phyloP scores from a whole-genome alignment of 2,113 vertebrate species.

The Carassius auratus region DNA sequence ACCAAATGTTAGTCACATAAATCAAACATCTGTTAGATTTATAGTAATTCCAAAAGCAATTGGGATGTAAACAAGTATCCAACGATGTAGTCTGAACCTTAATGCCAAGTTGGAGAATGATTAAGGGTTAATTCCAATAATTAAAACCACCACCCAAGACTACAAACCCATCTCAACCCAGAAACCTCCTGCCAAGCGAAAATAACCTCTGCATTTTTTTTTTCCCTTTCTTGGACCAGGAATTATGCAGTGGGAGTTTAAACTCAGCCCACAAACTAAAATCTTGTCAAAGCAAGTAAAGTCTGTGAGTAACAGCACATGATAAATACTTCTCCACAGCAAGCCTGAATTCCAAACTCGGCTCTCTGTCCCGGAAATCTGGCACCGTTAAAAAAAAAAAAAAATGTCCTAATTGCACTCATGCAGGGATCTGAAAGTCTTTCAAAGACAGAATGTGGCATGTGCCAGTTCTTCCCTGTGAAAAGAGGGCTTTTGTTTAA shows the following conservation, averaged over 20 bases:
- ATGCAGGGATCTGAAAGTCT: conserved; percentile 61
- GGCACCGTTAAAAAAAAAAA: conserved; percentile 51
- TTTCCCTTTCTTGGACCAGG: conserved; percentile 66
- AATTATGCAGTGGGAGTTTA: conserved; percentile 67
- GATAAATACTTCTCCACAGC: conserved; percentile 67
- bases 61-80: conserved; percentile 7
- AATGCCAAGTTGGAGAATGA: conserved; percentile 3
- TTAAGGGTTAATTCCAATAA: conserved; percentile 63
- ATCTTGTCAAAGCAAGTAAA: conserved; percentile 75
- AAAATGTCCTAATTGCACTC: conserved; percentile 69
- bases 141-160: background rate
- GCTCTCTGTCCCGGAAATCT: conserved; percentile 40
- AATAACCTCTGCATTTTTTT: conserved; percentile 71
- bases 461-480: conserved; percentile 29
- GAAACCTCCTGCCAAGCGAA: conserved; percentile 65
- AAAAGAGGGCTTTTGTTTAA: conserved; percentile 62
- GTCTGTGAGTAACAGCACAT: conserved; percentile 63
- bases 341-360: conserved; percentile 56
- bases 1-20: background rate
- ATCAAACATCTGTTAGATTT: background rate
- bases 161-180: conserved; percentile 16
- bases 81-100: conserved; percentile 9
- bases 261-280: conserved; percentile 69
- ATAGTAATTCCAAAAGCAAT: background rate
- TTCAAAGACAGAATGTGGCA: conserved; percentile 37